Percentiles rank a stretch among this genome's conserved stretches.
Conservation (phyloP, 2,113 vertebrate species). For the cattle (Bos taurus) region DNA sequence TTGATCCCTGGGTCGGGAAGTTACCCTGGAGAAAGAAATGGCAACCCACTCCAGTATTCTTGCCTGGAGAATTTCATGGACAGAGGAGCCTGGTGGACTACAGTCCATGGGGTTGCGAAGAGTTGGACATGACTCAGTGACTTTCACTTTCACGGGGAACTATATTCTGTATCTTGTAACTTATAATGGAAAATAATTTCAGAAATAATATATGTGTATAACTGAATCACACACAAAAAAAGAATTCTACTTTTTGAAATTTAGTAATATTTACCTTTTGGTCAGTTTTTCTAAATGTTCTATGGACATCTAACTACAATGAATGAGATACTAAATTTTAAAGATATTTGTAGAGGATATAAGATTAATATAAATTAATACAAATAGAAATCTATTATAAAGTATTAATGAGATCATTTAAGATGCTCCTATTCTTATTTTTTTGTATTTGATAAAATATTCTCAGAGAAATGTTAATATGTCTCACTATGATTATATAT, state of each 20-base stretch:
- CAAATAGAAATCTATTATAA: not conserved
- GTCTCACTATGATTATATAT: not conserved
- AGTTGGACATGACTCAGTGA: not conserved
- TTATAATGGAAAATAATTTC: not conserved
- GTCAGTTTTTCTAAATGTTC: not conserved
- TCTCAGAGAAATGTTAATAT: not conserved
- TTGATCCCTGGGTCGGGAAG: not conserved
- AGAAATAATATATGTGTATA: not conserved
- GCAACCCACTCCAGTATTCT: not conserved
- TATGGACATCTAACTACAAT: not conserved
- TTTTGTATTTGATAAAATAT: not conserved
- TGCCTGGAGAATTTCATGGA: not conserved
- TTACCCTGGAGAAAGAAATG: not conserved
- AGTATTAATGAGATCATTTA: not conserved
- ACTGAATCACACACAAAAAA: not conserved
- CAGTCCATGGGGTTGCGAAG: not conserved
- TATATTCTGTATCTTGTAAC: not conserved
- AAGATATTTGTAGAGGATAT: not conserved
- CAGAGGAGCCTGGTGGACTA: not conserved
- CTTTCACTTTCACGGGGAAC: not conserved
- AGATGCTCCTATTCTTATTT: not conserved
- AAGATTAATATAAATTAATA: not conserved
- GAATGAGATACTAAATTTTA: not conserved
- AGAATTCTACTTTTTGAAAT: not conserved
- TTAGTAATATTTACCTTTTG: not conserved